Evolutionary conservation across 2,888 invertebrate species (phyloP).

Genomic region (Zygogramma bicolorata): DNA sequence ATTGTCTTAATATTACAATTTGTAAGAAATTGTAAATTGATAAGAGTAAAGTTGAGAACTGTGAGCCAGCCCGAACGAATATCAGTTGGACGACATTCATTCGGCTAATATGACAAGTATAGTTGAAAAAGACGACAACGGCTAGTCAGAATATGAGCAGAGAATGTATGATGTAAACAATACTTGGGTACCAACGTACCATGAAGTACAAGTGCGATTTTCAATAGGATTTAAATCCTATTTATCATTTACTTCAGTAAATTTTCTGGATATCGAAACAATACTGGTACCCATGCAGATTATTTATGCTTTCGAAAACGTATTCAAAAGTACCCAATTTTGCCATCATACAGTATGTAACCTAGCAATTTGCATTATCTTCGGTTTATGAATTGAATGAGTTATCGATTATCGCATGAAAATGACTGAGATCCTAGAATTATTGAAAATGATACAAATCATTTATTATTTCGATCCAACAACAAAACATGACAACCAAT

Average conservation of each 20-base stretch:
- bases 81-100: neutral
- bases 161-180: neutral
- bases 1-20: slow-evolving; percentile 58
- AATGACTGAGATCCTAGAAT: neutral
- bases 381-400: neutral
- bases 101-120: neutral
- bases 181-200: neutral
- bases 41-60: slow-evolving; percentile 13
- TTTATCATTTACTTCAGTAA: too few relatives aligned
- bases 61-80: neutral
- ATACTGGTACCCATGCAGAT: neutral
- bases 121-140: neutral
- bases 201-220: neutral
- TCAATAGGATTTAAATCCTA: too few relatives aligned
- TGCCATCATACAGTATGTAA: neutral
- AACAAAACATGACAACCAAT: neutral
- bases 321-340: neutral
- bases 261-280: too few relatives aligned
- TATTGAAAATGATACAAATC: neutral
- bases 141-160: neutral
- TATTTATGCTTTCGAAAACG: too few relatives aligned
- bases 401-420: neutral
- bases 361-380: neutral
- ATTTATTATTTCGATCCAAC: neutral
- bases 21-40: slow-evolving; percentile 40